Base-by-base conservation (phyloP, 2,113 vertebrate species). In the Chaetorhynchus papuensis region DNA sequence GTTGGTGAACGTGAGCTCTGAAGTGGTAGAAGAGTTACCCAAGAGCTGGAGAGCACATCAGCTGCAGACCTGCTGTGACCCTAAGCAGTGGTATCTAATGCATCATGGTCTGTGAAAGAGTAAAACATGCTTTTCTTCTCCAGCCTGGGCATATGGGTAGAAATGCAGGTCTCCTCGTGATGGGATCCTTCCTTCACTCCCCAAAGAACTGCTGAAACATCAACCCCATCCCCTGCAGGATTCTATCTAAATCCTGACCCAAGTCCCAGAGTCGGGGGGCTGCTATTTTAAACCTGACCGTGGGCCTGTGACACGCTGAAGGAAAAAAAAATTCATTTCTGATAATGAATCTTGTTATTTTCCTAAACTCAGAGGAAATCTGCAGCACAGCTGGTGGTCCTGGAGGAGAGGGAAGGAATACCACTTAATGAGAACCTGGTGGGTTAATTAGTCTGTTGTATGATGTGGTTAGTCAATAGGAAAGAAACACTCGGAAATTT, bases 301-400 rank as follows among this genome's bases (percentile, higher is more conserved):
- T 41, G 18, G 7, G 26, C 56, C 69, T 6, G 6, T 75, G 57
- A 52, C 49, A 64, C 0, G 2, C 66, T 1, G 1, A 89, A 74
- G 45, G 42, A 19, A 64, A 79, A 93, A 54, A 69, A 79, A 56
- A 10, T 30, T 8, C 1, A 49, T 90, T 95, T 90, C 85, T 96
- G 75, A 72, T 84, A 95, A 95, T 13, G 68, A 94, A 87, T 92
- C 77, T 93, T 82, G 37, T 63, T 93, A 68, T 93, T 95, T 96
- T 93, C 85, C 69, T 76, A 68, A 95, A 93, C 88, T 96, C 92
- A 15, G 74, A 96, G 80, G 94, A 96, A 94, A 95, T 94, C 83
- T 95, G 57, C 22, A 50, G 72, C 90, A 82, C 93, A 89, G 83
- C 83, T 96, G 88, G 93, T 87, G 53, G 79, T 87, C 90, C 86